A percentile compares a stretch with the other conserved stretches of the same genome.
Evolutionary conservation across 2,797 vertebrate species (phyloP).

Genomic region (Eidolon dupreanum): DNA sequence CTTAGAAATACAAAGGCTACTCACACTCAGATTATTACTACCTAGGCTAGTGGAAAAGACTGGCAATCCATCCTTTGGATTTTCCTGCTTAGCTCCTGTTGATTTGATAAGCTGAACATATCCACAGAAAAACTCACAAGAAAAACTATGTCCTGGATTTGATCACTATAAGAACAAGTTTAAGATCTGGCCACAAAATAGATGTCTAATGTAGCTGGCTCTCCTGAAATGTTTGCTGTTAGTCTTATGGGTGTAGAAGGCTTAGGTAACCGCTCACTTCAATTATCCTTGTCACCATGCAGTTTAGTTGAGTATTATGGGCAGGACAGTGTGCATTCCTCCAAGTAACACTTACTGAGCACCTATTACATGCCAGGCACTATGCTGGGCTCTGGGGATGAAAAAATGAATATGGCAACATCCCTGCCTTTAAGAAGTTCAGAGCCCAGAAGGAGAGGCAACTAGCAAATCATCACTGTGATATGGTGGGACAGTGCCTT

Average conservation of each 20-base stretch:
- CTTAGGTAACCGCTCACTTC: not conserved
- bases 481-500: no score
- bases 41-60: not conserved
- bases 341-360: not conserved
- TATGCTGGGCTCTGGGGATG: not conserved
- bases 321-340: not conserved
- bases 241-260: not conserved
- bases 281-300: not conserved
- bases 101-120: not conserved
- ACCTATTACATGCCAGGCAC: not conserved
- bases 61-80: not conserved
- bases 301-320: not conserved
- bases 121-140: not conserved
- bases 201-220: not conserved
- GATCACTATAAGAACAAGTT: not conserved
- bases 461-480: not conserved
- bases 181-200: not conserved
- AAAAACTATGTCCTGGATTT: not conserved
- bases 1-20: not conserved
- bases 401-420: not conserved
- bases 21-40: not conserved
- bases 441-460: not conserved
- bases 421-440: constrained; percentile 1
- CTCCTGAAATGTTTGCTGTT: not conserved
- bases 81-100: not conserved